These are phyloP conservation scores for Caenorhabditis sp. DNA, from an alignment of 2,888 invertebrate genomes.

Conservation along the genomic window DNA sequence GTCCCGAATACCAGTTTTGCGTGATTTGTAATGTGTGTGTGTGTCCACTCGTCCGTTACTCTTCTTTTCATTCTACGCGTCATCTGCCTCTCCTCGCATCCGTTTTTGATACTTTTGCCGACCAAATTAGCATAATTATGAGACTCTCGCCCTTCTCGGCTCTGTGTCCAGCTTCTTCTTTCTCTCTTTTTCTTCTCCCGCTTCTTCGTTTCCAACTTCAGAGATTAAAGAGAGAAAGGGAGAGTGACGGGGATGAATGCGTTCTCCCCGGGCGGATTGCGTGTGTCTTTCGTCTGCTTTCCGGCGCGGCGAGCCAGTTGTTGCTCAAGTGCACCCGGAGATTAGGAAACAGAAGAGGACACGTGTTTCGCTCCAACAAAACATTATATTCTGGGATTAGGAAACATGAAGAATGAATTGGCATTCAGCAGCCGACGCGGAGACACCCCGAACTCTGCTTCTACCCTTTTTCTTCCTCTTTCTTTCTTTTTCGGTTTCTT, in stretches of 20 bases:
- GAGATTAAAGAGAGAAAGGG: neutral
- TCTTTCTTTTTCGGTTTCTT: neutral
- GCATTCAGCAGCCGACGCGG: constrained; percentile 17
- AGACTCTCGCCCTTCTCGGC: constrained; percentile 2
- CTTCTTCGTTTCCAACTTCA: neutral
- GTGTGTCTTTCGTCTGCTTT: neutral
- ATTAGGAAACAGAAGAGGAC: constrained; percentile 5
- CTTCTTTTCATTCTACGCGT: constrained; percentile 1
- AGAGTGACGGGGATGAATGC: constrained; percentile 1
- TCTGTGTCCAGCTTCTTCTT: neutral
- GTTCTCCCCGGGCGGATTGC: constrained; percentile 9
- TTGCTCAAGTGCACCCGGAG: constrained; percentile 11
- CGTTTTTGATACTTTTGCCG: constrained; percentile 24
- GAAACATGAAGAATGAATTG: constrained; percentile 38
- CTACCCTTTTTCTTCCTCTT: constrained; percentile 3
- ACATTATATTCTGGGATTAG: constrained; percentile 12
- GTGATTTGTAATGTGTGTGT: neutral
- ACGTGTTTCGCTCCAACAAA: constrained; percentile 3
- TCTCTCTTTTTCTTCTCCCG: neutral
- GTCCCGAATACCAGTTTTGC: constrained; percentile 7
- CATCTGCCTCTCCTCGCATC: neutral
- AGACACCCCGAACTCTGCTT: constrained; percentile 1
- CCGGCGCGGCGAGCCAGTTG: neutral
- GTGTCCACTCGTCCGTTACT: constrained; percentile 19
- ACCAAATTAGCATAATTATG: constrained; percentile 31